These are phyloP conservation scores for Drosophila ercepeae DNA, from an alignment of 1,140 invertebrate species.

Conservation along the genomic window DNA sequence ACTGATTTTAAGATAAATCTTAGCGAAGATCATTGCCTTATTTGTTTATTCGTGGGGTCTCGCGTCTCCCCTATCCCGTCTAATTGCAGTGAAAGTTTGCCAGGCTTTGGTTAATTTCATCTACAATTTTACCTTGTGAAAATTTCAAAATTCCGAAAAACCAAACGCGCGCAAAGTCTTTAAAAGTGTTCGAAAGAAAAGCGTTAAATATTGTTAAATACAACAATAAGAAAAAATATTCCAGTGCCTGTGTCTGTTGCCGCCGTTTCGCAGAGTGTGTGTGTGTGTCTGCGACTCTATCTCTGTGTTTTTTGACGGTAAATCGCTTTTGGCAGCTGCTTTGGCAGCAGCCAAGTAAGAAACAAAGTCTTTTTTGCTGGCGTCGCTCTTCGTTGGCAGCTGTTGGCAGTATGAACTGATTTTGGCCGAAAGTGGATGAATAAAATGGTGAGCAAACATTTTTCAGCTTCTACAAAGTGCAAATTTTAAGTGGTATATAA, in stretches of 20 bases:
- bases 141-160: slow-evolving; percentile 50
- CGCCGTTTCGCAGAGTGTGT: slow-evolving; percentile 24
- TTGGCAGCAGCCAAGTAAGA: slow-evolving; percentile 58
- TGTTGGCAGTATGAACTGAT: slow-evolving; percentile 82
- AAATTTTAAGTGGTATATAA: slow-evolving; percentile 49
- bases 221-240: slow-evolving; percentile 41
- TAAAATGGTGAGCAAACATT: slow-evolving; percentile 72
- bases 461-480: slow-evolving; percentile 22
- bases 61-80: slow-evolving; percentile 16
- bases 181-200: slow-evolving; percentile 66
- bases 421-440: slow-evolving; percentile 74
- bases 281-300: slow-evolving; percentile 27
- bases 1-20: slow-evolving; percentile 20
- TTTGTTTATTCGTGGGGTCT: slow-evolving; percentile 28
- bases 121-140: slow-evolving; percentile 71
- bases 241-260: slow-evolving; percentile 38
- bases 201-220: slow-evolving; percentile 51
- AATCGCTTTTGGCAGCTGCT: slow-evolving; percentile 68
- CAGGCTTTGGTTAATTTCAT: slow-evolving; percentile 28
- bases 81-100: slow-evolving; percentile 74
- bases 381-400: slow-evolving; percentile 71
- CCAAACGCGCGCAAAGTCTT: slow-evolving; percentile 62
- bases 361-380: slow-evolving; percentile 62
- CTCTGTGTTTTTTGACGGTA: slow-evolving; percentile 49
- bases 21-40: slow-evolving; percentile 42